Percentiles rank a stretch among this genome's conserved stretches.
Conservation (phyloP, 1,140 invertebrate species). For the Araneus ventricosus region DNA sequence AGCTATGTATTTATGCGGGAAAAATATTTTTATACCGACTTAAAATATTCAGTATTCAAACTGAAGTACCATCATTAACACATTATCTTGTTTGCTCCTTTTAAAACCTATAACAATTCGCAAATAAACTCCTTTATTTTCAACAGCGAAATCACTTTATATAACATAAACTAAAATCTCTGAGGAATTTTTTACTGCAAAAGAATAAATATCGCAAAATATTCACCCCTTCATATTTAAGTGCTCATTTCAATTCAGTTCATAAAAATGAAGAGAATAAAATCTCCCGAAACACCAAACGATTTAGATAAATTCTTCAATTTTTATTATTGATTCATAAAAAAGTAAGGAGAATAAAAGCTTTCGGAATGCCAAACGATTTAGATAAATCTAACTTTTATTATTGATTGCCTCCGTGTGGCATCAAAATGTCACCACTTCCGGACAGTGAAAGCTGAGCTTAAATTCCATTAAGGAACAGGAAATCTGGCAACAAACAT, state of each 20-base stretch:
- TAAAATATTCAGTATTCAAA: not conserved
- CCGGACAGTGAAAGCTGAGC: constrained; percentile 40
- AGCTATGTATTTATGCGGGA: no score
- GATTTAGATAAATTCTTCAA: constrained; percentile 23
- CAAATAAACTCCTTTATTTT: not conserved
- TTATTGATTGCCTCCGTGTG: constrained; percentile 18
- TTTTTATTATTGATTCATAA: not conserved
- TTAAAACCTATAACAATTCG: not conserved
- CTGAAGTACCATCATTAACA: not conserved
- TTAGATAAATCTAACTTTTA: constrained; percentile 36
- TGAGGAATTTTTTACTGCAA: not conserved
- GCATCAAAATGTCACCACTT: constrained; percentile 39
- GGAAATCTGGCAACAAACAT: constrained; percentile 58
- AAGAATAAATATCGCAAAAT: not conserved
- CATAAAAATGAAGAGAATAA: not conserved
- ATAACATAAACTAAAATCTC: not conserved
- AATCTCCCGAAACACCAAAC: not conserved
- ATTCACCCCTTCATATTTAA: not conserved
- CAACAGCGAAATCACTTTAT: not conserved
- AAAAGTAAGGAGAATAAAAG: not conserved
- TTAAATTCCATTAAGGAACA: constrained; percentile 42
- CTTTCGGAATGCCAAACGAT: constrained; percentile 2
- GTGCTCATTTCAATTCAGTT: not conserved
- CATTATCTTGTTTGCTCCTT: no score
- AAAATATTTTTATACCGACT: no score